A percentile compares a stretch with the other conserved stretches of the same genome.
Conservation (phyloP, 2,113 vertebrate genomes). For the Dipodomys stephensi region DNA sequence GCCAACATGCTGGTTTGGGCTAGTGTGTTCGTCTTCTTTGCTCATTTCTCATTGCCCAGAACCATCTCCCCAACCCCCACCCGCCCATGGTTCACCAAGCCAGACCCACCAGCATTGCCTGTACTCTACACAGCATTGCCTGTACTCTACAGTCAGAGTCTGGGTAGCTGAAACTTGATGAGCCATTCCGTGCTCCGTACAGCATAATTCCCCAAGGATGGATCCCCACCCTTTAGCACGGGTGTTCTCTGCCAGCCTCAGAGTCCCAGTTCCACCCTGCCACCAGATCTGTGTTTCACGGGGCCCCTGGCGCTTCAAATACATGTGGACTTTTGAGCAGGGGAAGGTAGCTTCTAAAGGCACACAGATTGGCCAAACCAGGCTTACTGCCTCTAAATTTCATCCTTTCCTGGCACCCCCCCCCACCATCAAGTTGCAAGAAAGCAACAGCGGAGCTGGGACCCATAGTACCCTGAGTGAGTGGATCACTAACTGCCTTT, state of each 20-base stretch:
- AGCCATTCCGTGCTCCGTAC: neutral
- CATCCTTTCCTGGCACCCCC: rapidly evolving
- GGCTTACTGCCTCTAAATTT: neutral
- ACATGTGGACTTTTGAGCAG: neutral
- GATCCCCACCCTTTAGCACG: neutral
- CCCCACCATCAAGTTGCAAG: neutral
- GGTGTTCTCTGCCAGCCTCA: neutral
- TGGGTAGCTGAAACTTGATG: neutral
- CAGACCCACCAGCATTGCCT: neutral
- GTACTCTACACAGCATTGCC: rapidly evolving
- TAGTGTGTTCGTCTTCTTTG: neutral
- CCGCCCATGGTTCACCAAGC: too few species aligned
- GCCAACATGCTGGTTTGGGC: neutral
- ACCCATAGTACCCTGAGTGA: neutral
- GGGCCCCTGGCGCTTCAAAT: neutral
- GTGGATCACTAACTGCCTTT: neutral
- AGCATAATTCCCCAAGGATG: neutral
- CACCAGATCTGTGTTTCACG: neutral
- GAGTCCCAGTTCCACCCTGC: neutral
- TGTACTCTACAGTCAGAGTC: neutral
- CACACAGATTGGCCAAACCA: neutral
- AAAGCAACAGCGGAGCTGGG: neutral
- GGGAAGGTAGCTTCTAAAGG: neutral
- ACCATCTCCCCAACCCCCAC: neutral
- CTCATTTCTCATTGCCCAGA: neutral